Base-by-base conservation (phyloP, 2,888 invertebrate species). In the Taphrorychus bicolor region DNA sequence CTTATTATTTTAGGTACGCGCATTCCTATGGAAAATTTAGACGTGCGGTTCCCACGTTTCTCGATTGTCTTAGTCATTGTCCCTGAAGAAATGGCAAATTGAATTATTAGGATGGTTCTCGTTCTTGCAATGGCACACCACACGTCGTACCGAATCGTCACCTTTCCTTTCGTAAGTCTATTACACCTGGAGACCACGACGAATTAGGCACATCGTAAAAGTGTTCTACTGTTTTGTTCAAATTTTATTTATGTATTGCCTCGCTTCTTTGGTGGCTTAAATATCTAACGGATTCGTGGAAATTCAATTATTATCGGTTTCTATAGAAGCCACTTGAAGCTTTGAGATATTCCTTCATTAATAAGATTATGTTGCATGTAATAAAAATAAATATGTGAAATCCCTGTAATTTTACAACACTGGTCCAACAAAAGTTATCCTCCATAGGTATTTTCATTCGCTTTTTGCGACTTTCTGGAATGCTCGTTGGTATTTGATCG, bases 181-280 rank as follows among this genome's bases (percentile, higher is more conserved):
- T 51, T 51, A 61, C 60, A 57, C 60, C 60, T 60, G 66, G 66
- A 57, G 56, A 61, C 66, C 66, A 57, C 22, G 45, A 61, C 66
- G 60, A 66, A 66, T 66, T 42, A 40, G 57, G 19, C 49, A 45
- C 52, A 77, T 79, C 79, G 75, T 80, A 81, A 81, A 81, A 77
- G 53, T 61, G 60, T 57, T 66, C 48, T 40, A 45, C 32, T 59
- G 59, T 61, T 66, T 66, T 66, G 61, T 66, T 66, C 57, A 75
- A 76, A 78, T 78, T 76, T 77, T 76, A 78, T 80, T 79, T 80
- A 79, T 80, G 79, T 80, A 76, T 79, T 79, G 78, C 76, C 76
- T 76, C 78, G 75, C 63, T 73, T 75, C 73, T 74, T 75, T 75
- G 78, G 78, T 76, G 79, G 79, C 76, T 74, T 71, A 73, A 75